phyloP scores from a whole-genome alignment of 2,888 invertebrate species.

The Rapana venosa region DNA sequence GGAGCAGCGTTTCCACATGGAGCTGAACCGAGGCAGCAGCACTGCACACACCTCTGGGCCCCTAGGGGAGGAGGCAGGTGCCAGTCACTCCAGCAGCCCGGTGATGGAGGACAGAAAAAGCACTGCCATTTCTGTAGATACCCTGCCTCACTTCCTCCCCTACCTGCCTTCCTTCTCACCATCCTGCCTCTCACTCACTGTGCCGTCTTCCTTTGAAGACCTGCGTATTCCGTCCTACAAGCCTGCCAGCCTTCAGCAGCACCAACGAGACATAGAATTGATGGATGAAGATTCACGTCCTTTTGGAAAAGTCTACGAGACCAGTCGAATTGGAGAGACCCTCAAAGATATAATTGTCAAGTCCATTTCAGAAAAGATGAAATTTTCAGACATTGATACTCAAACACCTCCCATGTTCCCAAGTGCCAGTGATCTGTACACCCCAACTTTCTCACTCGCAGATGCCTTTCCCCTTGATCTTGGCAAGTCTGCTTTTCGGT shows the following conservation, averaged over 20 bases:
- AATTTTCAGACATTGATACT: conserved; percentile 50
- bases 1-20: conserved; percentile 75
- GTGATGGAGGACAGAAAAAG: conserved; percentile 34
- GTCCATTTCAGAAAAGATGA: conserved; percentile 89
- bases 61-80: background rate
- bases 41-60: background rate
- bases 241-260: conserved; percentile 73
- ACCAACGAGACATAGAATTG: conserved; percentile 49
- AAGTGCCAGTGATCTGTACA: conserved; percentile 6
- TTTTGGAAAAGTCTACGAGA: conserved; percentile 66
- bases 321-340: conserved; percentile 79
- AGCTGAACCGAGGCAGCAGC: conserved; percentile 55
- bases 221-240: conserved; percentile 96
- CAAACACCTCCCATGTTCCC: conserved; percentile 18
- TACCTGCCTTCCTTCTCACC: conserved; percentile 52
- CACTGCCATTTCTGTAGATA: conserved; percentile 43
- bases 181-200: conserved; percentile 34
- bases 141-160: conserved; percentile 45
- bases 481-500: conserved; percentile 39
- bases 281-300: conserved; percentile 51
- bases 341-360: conserved; percentile 94
- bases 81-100: background rate
- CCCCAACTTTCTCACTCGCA: background rate
- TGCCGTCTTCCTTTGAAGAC: conserved; percentile 79
- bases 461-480: conserved; percentile 34